phyloP scores from a whole-genome alignment of 2,113 vertebrate genomes.

The Brevimyrus niger region DNA sequence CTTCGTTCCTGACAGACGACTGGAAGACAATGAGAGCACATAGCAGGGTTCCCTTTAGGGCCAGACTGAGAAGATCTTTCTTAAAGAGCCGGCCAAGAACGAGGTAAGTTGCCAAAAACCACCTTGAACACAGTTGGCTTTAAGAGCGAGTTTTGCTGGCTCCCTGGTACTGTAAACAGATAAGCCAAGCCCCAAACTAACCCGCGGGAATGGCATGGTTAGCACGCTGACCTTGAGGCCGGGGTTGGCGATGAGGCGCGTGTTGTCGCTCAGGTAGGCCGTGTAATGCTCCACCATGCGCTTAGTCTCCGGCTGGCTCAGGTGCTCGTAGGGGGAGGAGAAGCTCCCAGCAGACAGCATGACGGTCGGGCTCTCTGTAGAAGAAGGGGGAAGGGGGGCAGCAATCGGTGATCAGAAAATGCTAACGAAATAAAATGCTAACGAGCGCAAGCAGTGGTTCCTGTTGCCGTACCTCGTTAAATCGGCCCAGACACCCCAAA shows the following conservation, averaged over 20 bases:
- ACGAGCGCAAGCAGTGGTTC: not conserved
- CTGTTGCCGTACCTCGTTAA: not conserved
- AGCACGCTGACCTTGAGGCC: slow-evolving; percentile 77
- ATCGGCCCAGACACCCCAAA: not conserved
- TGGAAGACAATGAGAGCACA: slow-evolving; percentile 62
- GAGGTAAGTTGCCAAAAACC: slow-evolving; percentile 16
- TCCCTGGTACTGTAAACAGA: not conserved
- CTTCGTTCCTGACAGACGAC: slow-evolving; percentile 98
- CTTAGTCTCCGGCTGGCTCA: slow-evolving; percentile 96
- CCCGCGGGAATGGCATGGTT: not conserved
- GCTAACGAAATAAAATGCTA: no score
- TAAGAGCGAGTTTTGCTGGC: not conserved
- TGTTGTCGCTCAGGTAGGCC: slow-evolving; percentile 96
- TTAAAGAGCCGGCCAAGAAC: slow-evolving; percentile 21
- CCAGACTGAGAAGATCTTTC: slow-evolving; percentile 49
- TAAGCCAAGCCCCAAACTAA: not conserved
- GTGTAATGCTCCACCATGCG: slow-evolving; percentile 99
- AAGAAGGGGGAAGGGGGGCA: not conserved
- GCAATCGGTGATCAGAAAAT: not conserved
- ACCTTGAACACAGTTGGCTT: not conserved
- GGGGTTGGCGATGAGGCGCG: slow-evolving; percentile 91
- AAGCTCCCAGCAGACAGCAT: slow-evolving; percentile 97
- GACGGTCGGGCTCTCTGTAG: slow-evolving; percentile 85
- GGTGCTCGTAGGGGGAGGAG: slow-evolving; percentile 93
- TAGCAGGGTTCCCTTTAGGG: slow-evolving; percentile 58